A percentile compares a stretch with the other conserved stretches of the same genome.
These are phyloP conservation scores for Oncorhynchus tshawytscha DNA, from an alignment of 2,113 vertebrate species.

Conservation along the genomic window DNA sequence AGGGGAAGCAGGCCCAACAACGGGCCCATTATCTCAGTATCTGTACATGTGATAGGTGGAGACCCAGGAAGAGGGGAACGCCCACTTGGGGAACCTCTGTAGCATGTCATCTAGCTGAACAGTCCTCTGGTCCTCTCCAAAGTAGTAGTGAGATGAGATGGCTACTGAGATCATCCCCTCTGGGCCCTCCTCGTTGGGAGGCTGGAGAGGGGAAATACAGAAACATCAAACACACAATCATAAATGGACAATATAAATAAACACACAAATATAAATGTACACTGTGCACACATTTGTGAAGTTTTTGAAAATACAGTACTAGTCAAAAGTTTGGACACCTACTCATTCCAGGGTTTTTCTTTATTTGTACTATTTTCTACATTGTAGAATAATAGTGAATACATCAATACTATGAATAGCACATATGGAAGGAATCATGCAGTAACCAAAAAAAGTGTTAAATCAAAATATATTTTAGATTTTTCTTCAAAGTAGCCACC, in stretches of 20 bases:
- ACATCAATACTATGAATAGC: too few species aligned
- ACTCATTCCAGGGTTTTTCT: too few species aligned
- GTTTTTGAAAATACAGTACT: too few species aligned
- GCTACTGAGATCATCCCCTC: constrained; percentile 85
- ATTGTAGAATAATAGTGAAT: too few species aligned
- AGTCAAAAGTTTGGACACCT: too few species aligned
- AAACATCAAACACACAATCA: not conserved
- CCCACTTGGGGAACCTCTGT: constrained; percentile 84
- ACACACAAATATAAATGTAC: not conserved
- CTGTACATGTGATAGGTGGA: constrained; percentile 87
- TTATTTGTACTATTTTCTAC: too few species aligned
- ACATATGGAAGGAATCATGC: too few species aligned
- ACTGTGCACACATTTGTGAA: too few species aligned
- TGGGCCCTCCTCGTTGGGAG: constrained; percentile 63
- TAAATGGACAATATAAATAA: not conserved
- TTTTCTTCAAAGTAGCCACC: too few species aligned
- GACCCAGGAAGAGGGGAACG: constrained; percentile 89
- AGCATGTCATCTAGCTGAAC: constrained; percentile 75
- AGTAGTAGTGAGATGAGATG: constrained; percentile 87
- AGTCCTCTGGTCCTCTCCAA: constrained; percentile 83
- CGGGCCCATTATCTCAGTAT: constrained; percentile 56
- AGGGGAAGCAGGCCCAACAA: constrained; percentile 25
- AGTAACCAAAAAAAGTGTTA: too few species aligned
- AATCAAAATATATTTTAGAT: too few species aligned
- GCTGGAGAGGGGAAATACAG: constrained; percentile 44